Percentiles rank a stretch among this genome's conserved stretches.
phyloP scores from a whole-genome alignment of 2,797 vertebrate genomes.

The Enteromius argenteus region DNA sequence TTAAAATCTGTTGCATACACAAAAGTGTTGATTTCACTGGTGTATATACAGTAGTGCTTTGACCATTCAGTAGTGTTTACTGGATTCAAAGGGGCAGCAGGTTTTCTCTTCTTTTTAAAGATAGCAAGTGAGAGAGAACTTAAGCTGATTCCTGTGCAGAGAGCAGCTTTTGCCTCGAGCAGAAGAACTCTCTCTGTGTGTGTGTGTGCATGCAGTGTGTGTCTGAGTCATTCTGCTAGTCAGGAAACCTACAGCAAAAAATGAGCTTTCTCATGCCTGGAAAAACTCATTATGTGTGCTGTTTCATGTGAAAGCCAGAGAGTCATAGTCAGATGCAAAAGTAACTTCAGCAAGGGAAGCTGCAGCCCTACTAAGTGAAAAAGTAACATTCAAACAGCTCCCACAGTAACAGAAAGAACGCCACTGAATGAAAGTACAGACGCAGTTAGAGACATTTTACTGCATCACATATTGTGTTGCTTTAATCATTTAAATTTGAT shows the following conservation, averaged over 20 bases:
- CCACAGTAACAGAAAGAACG: neutral
- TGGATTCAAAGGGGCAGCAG: constrained; percentile 5
- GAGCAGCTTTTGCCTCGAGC: constrained; percentile 22
- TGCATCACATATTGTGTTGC: neutral
- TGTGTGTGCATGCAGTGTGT: neutral
- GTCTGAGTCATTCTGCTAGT: neutral
- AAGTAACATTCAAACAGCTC: neutral
- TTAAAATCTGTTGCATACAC: neutral
- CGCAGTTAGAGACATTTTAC: neutral
- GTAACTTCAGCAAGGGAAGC: neutral
- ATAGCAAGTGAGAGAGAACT: neutral
- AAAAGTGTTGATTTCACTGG: neutral
- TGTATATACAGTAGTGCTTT: neutral
- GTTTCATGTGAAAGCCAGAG: constrained; percentile 35
- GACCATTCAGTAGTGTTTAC: neutral
- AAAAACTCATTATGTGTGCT: constrained; percentile 39
- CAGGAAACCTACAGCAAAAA: constrained; percentile 15
- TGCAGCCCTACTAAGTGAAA: neutral
- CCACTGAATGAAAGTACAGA: neutral
- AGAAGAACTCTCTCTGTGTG: neutral
- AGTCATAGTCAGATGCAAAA: constrained; percentile 23
- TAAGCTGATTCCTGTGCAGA: constrained; percentile 21
- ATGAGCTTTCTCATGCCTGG: constrained; percentile 25
- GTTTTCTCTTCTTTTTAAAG: neutral
- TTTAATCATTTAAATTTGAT: neutral